Percentiles rank a stretch among this genome's conserved stretches.
Conservation (phyloP, 2,888 invertebrate species). For the Ctena decussata region DNA sequence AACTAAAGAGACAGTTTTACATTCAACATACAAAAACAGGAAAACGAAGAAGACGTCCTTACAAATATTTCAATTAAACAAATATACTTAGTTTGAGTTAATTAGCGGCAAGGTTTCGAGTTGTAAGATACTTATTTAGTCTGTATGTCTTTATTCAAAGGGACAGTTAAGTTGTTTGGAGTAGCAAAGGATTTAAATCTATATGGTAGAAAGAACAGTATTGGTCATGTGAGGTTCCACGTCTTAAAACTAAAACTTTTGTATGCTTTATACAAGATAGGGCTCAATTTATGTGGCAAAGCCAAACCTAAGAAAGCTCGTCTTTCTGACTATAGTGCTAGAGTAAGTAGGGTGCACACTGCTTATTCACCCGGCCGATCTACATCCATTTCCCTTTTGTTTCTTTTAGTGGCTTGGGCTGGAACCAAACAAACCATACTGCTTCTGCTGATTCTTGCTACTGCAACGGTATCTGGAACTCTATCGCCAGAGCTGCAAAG, state of each 20-base stretch:
- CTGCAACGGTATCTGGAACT: neutral
- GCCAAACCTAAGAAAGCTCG: neutral
- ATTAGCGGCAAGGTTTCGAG: neutral
- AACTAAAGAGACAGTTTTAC: conserved; percentile 20
- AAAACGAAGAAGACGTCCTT: neutral
- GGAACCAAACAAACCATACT: neutral
- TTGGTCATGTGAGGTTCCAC: no score
- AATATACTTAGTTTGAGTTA: neutral
- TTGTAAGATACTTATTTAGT: neutral
- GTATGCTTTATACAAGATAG: neutral
- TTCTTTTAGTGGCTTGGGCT: neutral
- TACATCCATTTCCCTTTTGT: neutral
- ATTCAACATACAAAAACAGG: conserved; percentile 11
- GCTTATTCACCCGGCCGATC: neutral
- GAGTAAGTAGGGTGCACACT: neutral
- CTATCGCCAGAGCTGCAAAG: conserved; percentile 17
- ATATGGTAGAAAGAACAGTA: no score
- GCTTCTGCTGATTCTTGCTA: neutral
- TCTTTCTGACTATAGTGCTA: neutral
- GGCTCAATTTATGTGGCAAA: neutral
- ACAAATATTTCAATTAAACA: neutral
- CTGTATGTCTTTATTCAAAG: neutral
- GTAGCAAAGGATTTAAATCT: neutral
- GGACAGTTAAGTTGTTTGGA: neutral
- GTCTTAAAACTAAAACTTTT: no score